A percentile compares a stretch with the other conserved stretches of the same genome.
Conservation (phyloP, 2,797 vertebrate genomes). For the Falco biarmicus region DNA sequence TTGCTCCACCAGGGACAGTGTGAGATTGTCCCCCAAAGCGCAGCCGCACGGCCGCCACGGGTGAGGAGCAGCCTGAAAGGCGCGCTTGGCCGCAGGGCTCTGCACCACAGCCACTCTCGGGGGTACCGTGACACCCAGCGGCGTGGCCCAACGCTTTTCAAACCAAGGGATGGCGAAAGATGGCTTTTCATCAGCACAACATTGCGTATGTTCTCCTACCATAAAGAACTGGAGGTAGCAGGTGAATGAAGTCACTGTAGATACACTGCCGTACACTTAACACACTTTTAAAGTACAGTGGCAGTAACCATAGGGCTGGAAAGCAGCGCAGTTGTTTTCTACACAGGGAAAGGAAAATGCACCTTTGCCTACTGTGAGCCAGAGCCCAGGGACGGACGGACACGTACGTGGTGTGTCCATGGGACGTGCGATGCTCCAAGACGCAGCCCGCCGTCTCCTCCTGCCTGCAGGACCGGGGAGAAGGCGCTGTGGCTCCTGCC, state of each 20-base stretch:
- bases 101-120: accelerated
- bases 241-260: not conserved
- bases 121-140: not conserved
- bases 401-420: accelerated
- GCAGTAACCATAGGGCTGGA: accelerated
- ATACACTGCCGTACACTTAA: too few relatives aligned
- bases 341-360: accelerated
- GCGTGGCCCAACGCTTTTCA: not conserved
- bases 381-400: not conserved
- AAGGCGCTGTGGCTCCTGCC: accelerated
- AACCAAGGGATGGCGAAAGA: not conserved
- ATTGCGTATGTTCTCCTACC: not conserved
- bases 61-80: accelerated
- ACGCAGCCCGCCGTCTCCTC: not conserved
- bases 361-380: not conserved
- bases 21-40: not conserved
- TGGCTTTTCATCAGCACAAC: not conserved
- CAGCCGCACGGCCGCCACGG: accelerated
- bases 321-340: not conserved
- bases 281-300: not conserved
- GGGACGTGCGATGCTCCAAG: accelerated
- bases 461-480: not conserved
- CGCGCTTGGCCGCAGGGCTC: accelerated
- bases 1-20: not conserved
- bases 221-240: not conserved